phyloP scores from a whole-genome alignment of 2,888 invertebrate species.

The Harmothoe impar region DNA sequence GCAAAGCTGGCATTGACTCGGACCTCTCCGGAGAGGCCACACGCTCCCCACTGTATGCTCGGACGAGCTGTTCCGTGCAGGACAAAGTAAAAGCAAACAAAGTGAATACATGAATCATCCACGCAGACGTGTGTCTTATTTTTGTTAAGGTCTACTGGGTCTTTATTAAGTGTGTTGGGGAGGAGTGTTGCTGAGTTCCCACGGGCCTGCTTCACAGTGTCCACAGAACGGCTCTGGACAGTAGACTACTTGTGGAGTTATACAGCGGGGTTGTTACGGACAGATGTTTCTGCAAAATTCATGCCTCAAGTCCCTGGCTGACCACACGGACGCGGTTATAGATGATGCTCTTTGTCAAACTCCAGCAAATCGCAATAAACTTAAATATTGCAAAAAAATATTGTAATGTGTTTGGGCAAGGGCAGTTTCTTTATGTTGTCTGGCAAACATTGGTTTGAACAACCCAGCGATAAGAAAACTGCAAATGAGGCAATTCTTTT shows the following conservation, averaged over 20 bases:
- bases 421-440: slow-evolving; percentile 14
- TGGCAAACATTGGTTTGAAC: not conserved
- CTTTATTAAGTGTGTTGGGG: not conserved
- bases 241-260: no score
- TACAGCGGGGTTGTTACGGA: no score
- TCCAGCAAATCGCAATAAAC: not conserved
- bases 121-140: not conserved
- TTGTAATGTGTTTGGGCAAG: slow-evolving; percentile 14
- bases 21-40: slow-evolving; percentile 59
- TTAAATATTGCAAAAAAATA: not conserved
- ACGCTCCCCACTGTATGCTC: slow-evolving; percentile 63
- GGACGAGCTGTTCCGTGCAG: slow-evolving; percentile 13
- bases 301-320: not conserved
- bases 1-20: slow-evolving; percentile 59
- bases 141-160: not conserved
- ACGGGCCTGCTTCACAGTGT: no score
- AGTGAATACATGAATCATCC: not conserved
- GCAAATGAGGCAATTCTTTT: not conserved
- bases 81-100: not conserved
- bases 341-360: not conserved
- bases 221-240: no score
- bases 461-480: no score
- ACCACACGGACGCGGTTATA: not conserved
- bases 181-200: not conserved
- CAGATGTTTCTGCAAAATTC: not conserved